These are phyloP conservation scores for Trichogramma pretiosum DNA, from an alignment of 1,140 invertebrate species.

Conservation along the genomic window DNA sequence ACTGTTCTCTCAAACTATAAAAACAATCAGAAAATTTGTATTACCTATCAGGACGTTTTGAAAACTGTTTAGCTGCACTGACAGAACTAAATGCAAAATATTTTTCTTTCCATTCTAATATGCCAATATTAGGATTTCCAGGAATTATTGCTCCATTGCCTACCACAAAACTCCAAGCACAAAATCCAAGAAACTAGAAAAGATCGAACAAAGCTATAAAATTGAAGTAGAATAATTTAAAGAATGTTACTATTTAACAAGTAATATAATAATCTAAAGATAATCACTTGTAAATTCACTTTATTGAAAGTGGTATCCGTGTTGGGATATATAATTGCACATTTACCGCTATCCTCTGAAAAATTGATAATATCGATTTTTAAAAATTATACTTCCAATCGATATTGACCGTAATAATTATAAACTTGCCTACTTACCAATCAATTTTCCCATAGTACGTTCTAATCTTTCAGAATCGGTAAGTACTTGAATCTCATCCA, in stretches of 20 bases:
- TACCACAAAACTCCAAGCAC: constrained; percentile 49
- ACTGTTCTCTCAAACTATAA: constrained; percentile 3
- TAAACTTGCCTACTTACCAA: no score
- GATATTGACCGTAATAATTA: no score
- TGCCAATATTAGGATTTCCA: constrained; percentile 56
- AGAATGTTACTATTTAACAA: no score
- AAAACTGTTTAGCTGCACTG: constrained; percentile 49
- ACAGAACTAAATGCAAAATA: constrained; percentile 52
- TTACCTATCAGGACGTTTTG: constrained; percentile 50
- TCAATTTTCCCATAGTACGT: constrained; percentile 36
- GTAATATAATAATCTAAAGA: background rate
- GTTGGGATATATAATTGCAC: constrained; percentile 37
- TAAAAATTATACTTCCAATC: no score
- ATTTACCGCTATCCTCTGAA: constrained; percentile 33
- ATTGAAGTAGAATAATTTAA: no score
- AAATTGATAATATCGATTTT: no score
- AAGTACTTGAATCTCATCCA: constrained; percentile 27
- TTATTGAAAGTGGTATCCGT: constrained; percentile 39
- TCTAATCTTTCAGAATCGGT: constrained; percentile 45
- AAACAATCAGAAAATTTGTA: background rate
- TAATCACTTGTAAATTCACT: constrained; percentile 39
- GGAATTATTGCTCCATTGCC: constrained; percentile 54
- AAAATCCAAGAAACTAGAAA: constrained; percentile 58
- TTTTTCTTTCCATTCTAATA: constrained; percentile 46
- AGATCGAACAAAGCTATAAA: background rate